Evolutionary conservation across 2,888 invertebrate genomes (phyloP).

Genomic region (Crocallis elinguaria): DNA sequence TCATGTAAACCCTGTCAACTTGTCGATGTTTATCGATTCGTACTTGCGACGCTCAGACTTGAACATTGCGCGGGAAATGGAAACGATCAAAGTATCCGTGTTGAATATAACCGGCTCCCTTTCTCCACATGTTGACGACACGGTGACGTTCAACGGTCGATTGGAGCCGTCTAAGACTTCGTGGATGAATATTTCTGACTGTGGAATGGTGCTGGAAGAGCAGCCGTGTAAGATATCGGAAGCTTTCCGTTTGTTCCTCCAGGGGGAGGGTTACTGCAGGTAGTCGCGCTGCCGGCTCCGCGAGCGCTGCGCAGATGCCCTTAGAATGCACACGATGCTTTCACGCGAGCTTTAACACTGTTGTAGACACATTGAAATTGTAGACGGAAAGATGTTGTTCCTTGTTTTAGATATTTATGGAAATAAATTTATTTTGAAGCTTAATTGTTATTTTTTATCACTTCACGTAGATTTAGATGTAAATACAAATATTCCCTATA

Average conservation of each 20-base stretch:
- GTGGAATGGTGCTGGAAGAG: constrained; percentile 99
- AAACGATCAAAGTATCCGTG: constrained; percentile 92
- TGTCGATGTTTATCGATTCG: constrained; percentile 97
- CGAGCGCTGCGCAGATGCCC: constrained; percentile 64
- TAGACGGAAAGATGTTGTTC: constrained; percentile 74
- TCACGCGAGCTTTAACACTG: constrained; percentile 82
- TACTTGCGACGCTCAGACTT: constrained; percentile 96
- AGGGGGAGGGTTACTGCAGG: constrained; percentile 98
- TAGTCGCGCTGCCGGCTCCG: constrained; percentile 60
- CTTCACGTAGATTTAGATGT: constrained; percentile 3
- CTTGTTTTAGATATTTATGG: constrained; percentile 75
- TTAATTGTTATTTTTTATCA: constrained; percentile 51
- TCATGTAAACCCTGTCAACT: constrained; percentile 96
- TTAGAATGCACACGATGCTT: constrained; percentile 79
- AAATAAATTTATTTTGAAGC: constrained; percentile 80
- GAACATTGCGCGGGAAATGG: constrained; percentile 87
- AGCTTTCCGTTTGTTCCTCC: constrained; percentile 98
- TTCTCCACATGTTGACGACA: constrained; percentile 98
- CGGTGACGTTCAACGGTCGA: constrained; percentile 97
- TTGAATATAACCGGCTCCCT: constrained; percentile 97
- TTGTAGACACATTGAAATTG: constrained; percentile 76
- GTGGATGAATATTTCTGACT: constrained; percentile 99
- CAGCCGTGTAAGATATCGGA: constrained; percentile 98
- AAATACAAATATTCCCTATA: not conserved
- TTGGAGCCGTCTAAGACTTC: constrained; percentile 98